These are phyloP conservation scores for Calephelis virginiensis DNA, from an alignment of 1,140 invertebrate genomes.

Conservation along the genomic window DNA sequence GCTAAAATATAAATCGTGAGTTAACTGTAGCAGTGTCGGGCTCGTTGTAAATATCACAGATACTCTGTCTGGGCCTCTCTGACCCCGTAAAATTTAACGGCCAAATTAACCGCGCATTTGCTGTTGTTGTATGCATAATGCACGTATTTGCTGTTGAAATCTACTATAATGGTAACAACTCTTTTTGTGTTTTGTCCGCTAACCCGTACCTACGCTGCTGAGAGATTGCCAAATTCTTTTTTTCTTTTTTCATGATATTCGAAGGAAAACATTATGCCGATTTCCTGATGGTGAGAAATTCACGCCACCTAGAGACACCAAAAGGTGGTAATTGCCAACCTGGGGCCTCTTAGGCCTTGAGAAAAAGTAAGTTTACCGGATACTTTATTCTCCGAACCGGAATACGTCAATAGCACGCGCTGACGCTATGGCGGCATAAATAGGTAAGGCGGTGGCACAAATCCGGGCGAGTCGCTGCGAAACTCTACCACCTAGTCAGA, in stretches of 20 bases:
- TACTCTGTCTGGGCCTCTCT: slow-evolving; percentile 6
- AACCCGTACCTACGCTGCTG: background rate
- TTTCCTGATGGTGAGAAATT: background rate
- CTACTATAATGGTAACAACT: background rate
- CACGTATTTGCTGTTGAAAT: background rate
- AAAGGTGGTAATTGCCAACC: too few relatives aligned
- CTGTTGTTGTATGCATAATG: slow-evolving; percentile 12
- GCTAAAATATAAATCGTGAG: slow-evolving; percentile 7
- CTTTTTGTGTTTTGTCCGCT: background rate
- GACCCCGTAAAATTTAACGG: slow-evolving; percentile 13
- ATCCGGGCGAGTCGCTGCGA: too few relatives aligned
- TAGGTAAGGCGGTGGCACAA: too few relatives aligned
- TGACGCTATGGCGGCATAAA: too few relatives aligned
- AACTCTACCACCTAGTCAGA: too few relatives aligned
- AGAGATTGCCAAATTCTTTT: background rate
- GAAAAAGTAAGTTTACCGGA: too few relatives aligned
- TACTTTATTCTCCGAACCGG: too few relatives aligned
- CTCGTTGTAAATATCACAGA: slow-evolving; percentile 7
- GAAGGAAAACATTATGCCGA: background rate
- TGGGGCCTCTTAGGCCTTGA: too few relatives aligned
- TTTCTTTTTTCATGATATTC: background rate
- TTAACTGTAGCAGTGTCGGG: slow-evolving; percentile 3
- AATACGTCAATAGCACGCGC: too few relatives aligned
- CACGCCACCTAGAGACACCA: too few relatives aligned
- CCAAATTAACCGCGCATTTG: slow-evolving; percentile 10